Evolutionary conservation across 2,888 invertebrate species (phyloP), one percentile per base, ranked within the genome.

Genomic region (Iphiclides podalirius): DNA sequence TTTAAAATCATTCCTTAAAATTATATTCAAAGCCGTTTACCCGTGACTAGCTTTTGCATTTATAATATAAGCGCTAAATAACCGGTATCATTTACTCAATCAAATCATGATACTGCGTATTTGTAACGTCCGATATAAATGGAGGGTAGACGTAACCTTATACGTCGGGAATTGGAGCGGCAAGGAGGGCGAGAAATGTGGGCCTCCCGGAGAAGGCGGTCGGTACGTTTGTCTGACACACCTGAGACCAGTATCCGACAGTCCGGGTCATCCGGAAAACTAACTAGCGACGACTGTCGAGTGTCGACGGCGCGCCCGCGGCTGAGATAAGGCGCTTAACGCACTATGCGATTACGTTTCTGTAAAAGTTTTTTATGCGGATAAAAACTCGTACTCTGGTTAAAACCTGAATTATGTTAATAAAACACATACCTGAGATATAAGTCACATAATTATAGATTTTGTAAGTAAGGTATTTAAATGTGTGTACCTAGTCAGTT

Each of bases 241-340:
- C 51, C 53, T 54, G 55, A 52, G 59, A 55, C 57, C 58, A 55
- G 59, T 44, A 55, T 53, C 47, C 48, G 53, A 33, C 45, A 50
- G 13, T 41, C 51, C 60, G 58, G 56, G 59, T 63, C 59, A 58
- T 58, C 52, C 58, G 61, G 54, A 53, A 60, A 62, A 61, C 61
- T 17, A 35, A 35, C 35, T 33, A 41, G 36, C 12, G 12, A 31
- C 46, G 6, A 23, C 12, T 41, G 20, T 20, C 20, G 4, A 20
- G n/a, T n/a, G 35, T 39, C 39, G 34, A 39, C 23, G 17, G 2
- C 26, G 35, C 34, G 31, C 36, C 40, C 15, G 28, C 41, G 14
- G 13, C 17, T 34, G 38, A 11, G 1, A 17, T 49, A 43, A 39
- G 28, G 49, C 16, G 11, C 1, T 9, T 9, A 1, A 16, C 13